Evolutionary conservation across 2,797 vertebrate species (phyloP), one percentile per base, ranked within the genome.

Genomic region (Poecilia velifera): DNA sequence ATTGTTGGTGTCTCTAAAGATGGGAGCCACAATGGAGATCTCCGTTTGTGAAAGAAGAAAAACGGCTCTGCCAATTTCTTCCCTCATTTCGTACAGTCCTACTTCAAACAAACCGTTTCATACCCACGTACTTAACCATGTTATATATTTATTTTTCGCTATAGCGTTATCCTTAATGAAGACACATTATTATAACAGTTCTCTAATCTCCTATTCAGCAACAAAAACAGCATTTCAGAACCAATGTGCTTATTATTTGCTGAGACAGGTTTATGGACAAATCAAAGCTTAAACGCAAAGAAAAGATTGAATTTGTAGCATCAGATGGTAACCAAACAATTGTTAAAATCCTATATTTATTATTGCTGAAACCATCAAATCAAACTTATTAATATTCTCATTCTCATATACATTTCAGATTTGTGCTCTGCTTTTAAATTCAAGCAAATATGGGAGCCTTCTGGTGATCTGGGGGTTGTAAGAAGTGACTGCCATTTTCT

Each of bases 1-100:
- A 80, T 22, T n/a, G 62, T 36, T 39, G 0, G 13, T 39, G 14
- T 1, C 4, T 6, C 36, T 34, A n/a, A 12, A 47, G 9, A 0
- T 14, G 1, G 25, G 92, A 91, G 84, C 90, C 92, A 46, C 25
- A 88, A 94, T 93, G 93, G 84, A 84, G 25, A 1, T 12, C 6
- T 3, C 28, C 2, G 3, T 49, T 51, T 49, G 57, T 62, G 57
- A 31, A 18, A 62, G 57, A 34, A 34, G 14, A 62, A 16, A 62
- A 62, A 31, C 4, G 57, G 9, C 28, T 25, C 28, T 28, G n/a
- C 55, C 4, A 5, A 62, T 62, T 34, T 25, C 13, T 16, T 34
- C 28, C 57, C 57, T 14, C 57, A 34, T 62, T 34, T 31, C 1
- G 4, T 28, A 13, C 25, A 10, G 4, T 14, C 57, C 12, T 16